These are phyloP conservation scores for Myotis lucifugus DNA, from an alignment of 2,113 vertebrate species.

Conservation along the genomic window DNA sequence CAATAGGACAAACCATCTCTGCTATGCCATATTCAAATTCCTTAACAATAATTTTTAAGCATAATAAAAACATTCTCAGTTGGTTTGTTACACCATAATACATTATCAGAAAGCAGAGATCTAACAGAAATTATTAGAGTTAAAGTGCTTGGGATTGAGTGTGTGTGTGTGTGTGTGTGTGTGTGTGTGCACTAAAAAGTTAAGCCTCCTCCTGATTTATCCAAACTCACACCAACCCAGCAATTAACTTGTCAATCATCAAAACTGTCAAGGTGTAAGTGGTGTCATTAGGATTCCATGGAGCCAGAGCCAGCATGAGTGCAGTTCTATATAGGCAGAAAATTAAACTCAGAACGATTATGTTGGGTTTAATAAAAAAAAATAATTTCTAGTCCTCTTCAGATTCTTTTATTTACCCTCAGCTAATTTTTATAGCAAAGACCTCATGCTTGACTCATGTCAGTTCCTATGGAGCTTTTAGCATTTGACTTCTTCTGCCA, in stretches of 20 bases:
- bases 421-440: background rate
- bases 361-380: background rate
- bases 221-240: background rate
- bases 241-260: background rate
- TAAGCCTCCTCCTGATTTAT: background rate
- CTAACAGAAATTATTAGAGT: background rate
- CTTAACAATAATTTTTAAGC: background rate
- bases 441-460: background rate
- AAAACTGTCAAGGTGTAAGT: background rate
- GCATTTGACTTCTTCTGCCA: background rate
- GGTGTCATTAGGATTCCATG: background rate
- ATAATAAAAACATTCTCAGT: background rate
- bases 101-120: background rate
- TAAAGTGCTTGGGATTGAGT: background rate
- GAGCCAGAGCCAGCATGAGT: background rate
- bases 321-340: background rate
- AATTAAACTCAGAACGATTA: background rate
- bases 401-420: background rate
- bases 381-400: background rate
- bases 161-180: background rate
- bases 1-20: background rate
- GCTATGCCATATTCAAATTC: background rate
- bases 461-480: background rate
- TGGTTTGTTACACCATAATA: background rate
- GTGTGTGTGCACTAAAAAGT: background rate